phyloP scores from a whole-genome alignment of 1,140 invertebrate species.

The Olivierus martensii region DNA sequence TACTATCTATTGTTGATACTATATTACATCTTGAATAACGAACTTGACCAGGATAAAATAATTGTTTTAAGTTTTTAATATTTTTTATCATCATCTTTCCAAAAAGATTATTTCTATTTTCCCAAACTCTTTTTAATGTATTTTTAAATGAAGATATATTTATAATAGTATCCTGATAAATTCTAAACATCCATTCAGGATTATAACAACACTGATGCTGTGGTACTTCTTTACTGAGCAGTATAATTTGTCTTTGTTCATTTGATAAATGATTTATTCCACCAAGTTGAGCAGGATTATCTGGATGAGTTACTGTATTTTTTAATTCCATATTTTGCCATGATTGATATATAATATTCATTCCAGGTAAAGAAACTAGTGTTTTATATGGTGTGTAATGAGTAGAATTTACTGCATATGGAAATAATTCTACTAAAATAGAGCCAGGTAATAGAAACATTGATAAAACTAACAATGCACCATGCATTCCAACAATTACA shows the following conservation, averaged over 20 bases:
- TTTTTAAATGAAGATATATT: constrained; percentile 25
- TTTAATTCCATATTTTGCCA: constrained; percentile 31
- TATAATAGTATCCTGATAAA: constrained; percentile 40
- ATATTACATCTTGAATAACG: not conserved
- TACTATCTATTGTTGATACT: not conserved
- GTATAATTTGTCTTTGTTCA: constrained; percentile 28
- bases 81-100: not conserved
- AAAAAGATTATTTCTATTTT: not conserved
- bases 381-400: constrained; percentile 37
- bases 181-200: constrained; percentile 37
- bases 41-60: constrained; percentile 5
- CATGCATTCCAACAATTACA: constrained; percentile 30
- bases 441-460: constrained; percentile 24
- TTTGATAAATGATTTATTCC: constrained; percentile 31
- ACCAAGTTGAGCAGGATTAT: constrained; percentile 26
- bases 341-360: constrained; percentile 29
- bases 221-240: constrained; percentile 26
- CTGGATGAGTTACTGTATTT: constrained; percentile 30
- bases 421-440: constrained; percentile 29
- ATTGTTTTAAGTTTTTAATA: not conserved
- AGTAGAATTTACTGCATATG: constrained; percentile 30
- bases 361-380: constrained; percentile 26
- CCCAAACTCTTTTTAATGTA: not conserved
- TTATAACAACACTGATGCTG: constrained; percentile 36
- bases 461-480: constrained; percentile 26